Percentiles rank a stretch among this genome's conserved stretches.
Conservation (phyloP, 2,113 vertebrate genomes). For the Astur gentilis region DNA sequence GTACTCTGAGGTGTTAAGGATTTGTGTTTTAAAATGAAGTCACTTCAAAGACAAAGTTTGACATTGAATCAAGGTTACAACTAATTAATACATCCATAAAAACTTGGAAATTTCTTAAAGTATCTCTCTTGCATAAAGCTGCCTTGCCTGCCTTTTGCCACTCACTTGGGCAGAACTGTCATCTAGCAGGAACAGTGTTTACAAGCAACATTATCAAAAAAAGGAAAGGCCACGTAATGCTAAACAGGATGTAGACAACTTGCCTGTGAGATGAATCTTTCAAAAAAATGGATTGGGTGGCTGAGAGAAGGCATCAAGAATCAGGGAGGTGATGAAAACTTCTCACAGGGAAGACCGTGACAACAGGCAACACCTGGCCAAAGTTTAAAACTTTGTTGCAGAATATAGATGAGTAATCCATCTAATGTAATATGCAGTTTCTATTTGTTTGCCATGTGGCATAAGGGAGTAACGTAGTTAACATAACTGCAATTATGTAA, state of each 20-base stretch:
- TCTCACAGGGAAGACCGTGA: neutral
- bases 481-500: constrained; percentile 27
- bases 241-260: neutral
- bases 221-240: neutral
- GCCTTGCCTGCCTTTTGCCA: neutral
- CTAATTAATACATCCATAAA: neutral
- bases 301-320: neutral
- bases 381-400: constrained; percentile 4
- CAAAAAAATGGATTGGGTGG: neutral
- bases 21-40: neutral
- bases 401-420: neutral
- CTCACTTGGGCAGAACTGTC: neutral
- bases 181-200: neutral
- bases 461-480: neutral
- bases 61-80: neutral
- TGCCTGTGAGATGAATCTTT: neutral
- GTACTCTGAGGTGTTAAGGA: neutral
- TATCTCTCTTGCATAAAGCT: neutral
- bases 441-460: neutral
- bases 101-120: neutral
- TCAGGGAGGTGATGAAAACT: neutral
- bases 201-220: neutral
- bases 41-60: neutral
- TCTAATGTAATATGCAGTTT: neutral
- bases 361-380: neutral